Conservation (phyloP, 2,113 vertebrate genomes). For the Hiodon tergisus region DNA sequence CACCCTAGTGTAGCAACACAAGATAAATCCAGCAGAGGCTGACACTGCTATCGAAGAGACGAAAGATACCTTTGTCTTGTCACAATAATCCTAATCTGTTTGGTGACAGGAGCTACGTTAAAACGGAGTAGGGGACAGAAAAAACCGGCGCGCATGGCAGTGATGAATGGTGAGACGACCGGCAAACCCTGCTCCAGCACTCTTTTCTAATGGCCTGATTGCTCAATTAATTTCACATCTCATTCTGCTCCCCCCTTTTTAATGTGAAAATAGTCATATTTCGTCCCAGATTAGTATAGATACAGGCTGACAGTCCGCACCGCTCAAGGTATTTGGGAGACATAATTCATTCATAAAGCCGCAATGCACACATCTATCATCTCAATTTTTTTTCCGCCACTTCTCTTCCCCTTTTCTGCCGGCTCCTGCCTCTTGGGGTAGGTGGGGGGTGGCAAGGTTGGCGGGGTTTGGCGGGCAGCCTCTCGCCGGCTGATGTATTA, state of each 20-base stretch:
- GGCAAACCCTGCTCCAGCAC: conserved; percentile 63
- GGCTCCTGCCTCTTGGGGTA: conserved; percentile 61
- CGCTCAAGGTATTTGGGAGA: conserved; percentile 92
- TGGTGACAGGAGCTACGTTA: conserved; percentile 55
- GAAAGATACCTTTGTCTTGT: conserved; percentile 63
- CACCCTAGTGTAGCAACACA: conserved; percentile 20
- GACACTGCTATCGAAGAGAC: conserved; percentile 54
- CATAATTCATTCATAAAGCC: conserved; percentile 96
- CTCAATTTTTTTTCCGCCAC: conserved; percentile 53
- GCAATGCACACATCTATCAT: conserved; percentile 91
- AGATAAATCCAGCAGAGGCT: conserved; percentile 49
- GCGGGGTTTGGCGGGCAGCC: conserved; percentile 51
- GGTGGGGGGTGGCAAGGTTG: conserved; percentile 9
- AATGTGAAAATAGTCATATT: conserved; percentile 85
- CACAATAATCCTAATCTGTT: conserved; percentile 60
- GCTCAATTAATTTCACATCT: conserved; percentile 81
- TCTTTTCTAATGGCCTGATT: conserved; percentile 79
- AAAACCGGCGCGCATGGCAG: conserved; percentile 45
- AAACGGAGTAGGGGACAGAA: conserved; percentile 42
- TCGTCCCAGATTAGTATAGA: conserved; percentile 91
- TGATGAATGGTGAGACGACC: conserved; percentile 78
- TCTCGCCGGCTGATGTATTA: conserved; percentile 88
- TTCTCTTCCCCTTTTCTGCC: conserved; percentile 55
- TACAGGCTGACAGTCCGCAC: conserved; percentile 77
- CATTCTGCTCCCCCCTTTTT: conserved; percentile 69